phyloP scores from a whole-genome alignment of 2,888 invertebrate species.

The Anthophora plumipes region DNA sequence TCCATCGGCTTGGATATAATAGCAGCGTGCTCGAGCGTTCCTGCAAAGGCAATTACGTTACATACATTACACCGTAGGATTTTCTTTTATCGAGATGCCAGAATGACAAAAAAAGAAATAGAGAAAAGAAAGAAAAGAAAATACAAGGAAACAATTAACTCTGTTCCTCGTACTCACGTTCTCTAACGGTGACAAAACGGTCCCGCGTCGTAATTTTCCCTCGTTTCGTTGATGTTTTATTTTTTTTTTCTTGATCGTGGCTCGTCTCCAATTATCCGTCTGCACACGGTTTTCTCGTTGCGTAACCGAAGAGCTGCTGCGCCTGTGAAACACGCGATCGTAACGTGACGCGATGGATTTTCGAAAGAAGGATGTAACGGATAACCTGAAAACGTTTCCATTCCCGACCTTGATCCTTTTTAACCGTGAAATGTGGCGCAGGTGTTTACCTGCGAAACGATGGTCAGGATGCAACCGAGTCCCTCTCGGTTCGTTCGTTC shows the following conservation, averaged over 20 bases:
- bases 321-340: constrained; percentile 27
- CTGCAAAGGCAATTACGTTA: constrained; percentile 31
- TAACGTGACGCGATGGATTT: constrained; percentile 20
- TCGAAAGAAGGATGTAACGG: constrained; percentile 25
- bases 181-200: too few species aligned
- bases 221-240: constrained; percentile 1
- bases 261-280: constrained; percentile 4
- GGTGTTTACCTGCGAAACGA: constrained; percentile 66
- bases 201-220: constrained; percentile 11
- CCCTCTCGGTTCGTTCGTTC: constrained; percentile 54
- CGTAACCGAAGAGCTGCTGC: neutral
- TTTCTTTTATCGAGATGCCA: neutral
- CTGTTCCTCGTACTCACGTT: constrained; percentile 24
- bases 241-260: neutral
- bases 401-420: constrained; percentile 55
- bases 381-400: neutral
- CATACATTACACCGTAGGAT: constrained; percentile 5
- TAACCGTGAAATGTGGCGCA: constrained; percentile 61
- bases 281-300: neutral
- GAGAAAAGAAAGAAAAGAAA: neutral
- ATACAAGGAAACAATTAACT: constrained; percentile 6
- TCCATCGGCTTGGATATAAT: constrained; percentile 44
- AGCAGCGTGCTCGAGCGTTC: neutral
- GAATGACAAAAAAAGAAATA: neutral
- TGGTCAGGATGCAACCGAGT: constrained; percentile 65